A percentile compares a stretch with the other conserved stretches of the same genome.
Evolutionary conservation across 1,140 invertebrate species (phyloP).

Genomic region (Hypsibius dujardini): DNA sequence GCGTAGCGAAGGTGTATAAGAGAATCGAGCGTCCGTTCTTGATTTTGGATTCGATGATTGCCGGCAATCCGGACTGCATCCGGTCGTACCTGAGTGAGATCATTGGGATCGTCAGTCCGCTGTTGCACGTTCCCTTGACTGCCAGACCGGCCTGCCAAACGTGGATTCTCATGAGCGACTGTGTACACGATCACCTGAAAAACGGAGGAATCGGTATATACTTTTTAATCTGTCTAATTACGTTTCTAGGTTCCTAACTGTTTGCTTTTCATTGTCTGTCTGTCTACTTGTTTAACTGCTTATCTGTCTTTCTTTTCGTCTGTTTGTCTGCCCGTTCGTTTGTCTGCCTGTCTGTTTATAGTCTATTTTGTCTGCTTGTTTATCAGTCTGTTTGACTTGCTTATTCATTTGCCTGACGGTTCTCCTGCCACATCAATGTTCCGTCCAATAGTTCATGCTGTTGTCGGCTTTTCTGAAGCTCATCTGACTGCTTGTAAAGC

Average conservation of each 20-base stretch:
- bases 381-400: neutral
- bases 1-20: slow-evolving; percentile 40
- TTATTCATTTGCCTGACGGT: no score
- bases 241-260: neutral
- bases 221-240: neutral
- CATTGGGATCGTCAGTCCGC: neutral
- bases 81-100: neutral
- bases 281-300: no score
- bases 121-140: neutral
- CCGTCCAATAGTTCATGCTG: no score
- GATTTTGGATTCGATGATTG: neutral
- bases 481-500: no score
- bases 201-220: neutral
- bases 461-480: no score
- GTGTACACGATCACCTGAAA: neutral
- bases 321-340: no score
- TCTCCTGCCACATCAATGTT: no score
- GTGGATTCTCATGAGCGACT: neutral
- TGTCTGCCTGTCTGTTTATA: neutral
- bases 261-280: no score
- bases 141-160: neutral
- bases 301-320: no score
- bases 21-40: neutral
- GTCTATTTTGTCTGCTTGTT: neutral
- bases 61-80: neutral